phyloP scores from a whole-genome alignment of 2,113 vertebrate genomes.

The Erinaceus europaeus region DNA sequence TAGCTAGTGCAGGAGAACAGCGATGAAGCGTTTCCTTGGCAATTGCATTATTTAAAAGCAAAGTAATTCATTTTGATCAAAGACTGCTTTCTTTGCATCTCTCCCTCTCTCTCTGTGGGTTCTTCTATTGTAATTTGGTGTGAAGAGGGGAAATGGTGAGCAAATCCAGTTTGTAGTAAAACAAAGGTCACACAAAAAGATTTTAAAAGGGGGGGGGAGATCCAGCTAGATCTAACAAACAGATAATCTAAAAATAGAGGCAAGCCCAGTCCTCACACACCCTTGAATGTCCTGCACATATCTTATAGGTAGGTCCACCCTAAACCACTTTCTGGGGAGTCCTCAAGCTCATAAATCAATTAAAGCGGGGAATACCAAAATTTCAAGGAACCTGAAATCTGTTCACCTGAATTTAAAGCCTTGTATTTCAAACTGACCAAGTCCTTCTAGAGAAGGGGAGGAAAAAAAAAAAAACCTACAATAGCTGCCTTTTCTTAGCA shows the following conservation, averaged over 20 bases:
- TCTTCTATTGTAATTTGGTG: slow-evolving; percentile 13
- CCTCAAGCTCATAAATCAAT: slow-evolving; percentile 38
- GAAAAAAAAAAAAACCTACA: slow-evolving; percentile 45
- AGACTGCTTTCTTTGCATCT: slow-evolving; percentile 17
- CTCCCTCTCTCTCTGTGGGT: neutral
- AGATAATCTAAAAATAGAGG: neutral
- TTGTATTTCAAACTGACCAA: slow-evolving; percentile 27
- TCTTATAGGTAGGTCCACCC: neutral
- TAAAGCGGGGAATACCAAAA: neutral
- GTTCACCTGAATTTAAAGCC: slow-evolving; percentile 16
- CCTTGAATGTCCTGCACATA: neutral
- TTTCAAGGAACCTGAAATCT: slow-evolving; percentile 54
- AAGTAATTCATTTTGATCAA: slow-evolving; percentile 49
- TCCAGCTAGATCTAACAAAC: neutral
- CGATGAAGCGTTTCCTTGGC: slow-evolving; percentile 43
- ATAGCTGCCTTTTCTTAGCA: slow-evolving; percentile 71
- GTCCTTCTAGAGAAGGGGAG: slow-evolving; percentile 43
- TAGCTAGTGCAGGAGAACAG: slow-evolving; percentile 36
- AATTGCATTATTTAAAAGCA: slow-evolving; percentile 64
- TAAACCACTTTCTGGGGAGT: neutral
- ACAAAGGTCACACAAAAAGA: slow-evolving; percentile 42
- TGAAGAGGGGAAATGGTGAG: neutral
- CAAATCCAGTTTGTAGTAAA: slow-evolving; percentile 24
- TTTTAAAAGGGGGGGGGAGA: slow-evolving; percentile 33
- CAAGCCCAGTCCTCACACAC: neutral